Evolutionary conservation across 2,888 invertebrate genomes (phyloP).

Genomic region (Boloria selene): DNA sequence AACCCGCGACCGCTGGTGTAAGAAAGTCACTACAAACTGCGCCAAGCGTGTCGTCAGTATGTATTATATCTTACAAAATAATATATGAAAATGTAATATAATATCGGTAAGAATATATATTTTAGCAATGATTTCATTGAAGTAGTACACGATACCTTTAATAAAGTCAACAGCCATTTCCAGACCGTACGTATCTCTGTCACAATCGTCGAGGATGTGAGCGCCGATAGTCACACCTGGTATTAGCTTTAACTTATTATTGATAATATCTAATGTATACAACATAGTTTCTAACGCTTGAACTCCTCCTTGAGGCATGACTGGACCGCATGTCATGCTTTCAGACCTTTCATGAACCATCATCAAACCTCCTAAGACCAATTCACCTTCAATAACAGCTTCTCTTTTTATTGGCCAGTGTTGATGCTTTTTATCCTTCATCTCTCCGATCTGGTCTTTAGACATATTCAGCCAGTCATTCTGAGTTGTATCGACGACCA

Average conservation of each 20-base stretch:
- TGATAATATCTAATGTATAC: conserved; percentile 92
- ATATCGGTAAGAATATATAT: background rate
- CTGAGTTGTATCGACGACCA: conserved; percentile 46
- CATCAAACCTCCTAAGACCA: conserved; percentile 95
- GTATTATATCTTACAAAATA: too few relatives aligned
- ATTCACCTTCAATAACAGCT: conserved; percentile 93
- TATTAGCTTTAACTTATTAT: conserved; percentile 84
- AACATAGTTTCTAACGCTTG: conserved; percentile 96
- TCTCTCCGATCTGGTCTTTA: conserved; percentile 61
- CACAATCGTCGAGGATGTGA: conserved; percentile 96
- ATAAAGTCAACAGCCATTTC: conserved; percentile 98
- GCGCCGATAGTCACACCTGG: conserved; percentile 92
- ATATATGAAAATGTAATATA: background rate
- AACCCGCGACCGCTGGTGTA: too few relatives aligned
- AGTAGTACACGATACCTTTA: conserved; percentile 85
- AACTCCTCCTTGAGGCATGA: conserved; percentile 96
- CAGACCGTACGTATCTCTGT: conserved; percentile 96
- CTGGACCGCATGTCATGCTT: conserved; percentile 92
- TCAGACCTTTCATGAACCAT: conserved; percentile 96
- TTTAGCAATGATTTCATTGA: too few relatives aligned
- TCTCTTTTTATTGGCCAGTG: conserved; percentile 93
- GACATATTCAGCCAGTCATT: conserved; percentile 69
- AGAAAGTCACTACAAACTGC: too few relatives aligned
- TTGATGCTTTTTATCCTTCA: conserved; percentile 66
- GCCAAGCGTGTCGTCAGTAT: too few relatives aligned